Base-by-base conservation (phyloP, 1,140 invertebrate genomes). In the Plutomurus gul region DNA sequence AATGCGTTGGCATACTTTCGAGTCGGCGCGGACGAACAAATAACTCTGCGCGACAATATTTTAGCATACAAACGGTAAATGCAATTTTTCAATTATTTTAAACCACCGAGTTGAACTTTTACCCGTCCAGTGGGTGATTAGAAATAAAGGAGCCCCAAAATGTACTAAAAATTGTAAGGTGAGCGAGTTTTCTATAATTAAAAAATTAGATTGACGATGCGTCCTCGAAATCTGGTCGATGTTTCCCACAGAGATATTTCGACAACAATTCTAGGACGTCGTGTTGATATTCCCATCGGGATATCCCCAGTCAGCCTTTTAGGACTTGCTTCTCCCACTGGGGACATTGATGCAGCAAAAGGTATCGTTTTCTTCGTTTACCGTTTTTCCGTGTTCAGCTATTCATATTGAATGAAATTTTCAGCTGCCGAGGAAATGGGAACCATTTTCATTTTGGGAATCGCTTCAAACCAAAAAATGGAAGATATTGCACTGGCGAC, bases 231-330 rank as follows among this genome's bases (percentile, higher is more conserved):
- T 82, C 87, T 98, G 43, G 87, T 91, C 25, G 91, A 97, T 87
- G 93, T 97, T 1, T 90, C 90, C 0, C 87, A 88, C 20, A 86
- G 91, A 76, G 88, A 93, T 80, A 86, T 92, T 8, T 87, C 87
- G 7, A 92, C 91, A 4, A 90, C 87, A 0, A 87, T 93, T 33
- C 86, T 96, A 10, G 94, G 93, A 0, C 83, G 91, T 49, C 89
- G 87, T 77, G 88, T 96, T 20, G 87, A 89, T 2, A 91, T 95
- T 88, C 96, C 96, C 0, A 86, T 98, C 30, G 95, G 94, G 6
- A 91, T 98, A 71, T 91, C 96, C 0, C 95, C 96, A 2, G 94
- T 94, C 3, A 96, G 95, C 0, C 96, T 97, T 93, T 96, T 97
- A 85, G 90, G 90, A 84, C 93, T 98, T 94, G 95, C 95, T 0